Conservation (phyloP, 2,888 invertebrate genomes). For the Callyntrura guangdongensis region DNA sequence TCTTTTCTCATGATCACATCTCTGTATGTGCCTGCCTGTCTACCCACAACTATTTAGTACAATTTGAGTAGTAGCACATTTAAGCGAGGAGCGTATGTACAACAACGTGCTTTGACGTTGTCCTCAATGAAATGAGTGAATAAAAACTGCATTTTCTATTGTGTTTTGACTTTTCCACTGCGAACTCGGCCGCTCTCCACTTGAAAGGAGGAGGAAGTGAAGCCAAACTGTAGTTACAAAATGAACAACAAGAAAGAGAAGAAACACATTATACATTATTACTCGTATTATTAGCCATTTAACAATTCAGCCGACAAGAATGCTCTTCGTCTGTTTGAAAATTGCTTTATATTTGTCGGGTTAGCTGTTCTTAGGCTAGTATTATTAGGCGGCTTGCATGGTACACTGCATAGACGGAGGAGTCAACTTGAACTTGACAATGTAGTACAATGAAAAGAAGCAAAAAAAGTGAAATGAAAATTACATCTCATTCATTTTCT, state of each 20-base stretch:
- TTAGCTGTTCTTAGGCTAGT: background rate
- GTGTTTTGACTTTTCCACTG: background rate
- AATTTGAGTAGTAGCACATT: background rate
- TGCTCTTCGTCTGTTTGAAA: background rate
- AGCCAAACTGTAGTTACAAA: slow-evolving; percentile 3
- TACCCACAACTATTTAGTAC: slow-evolving; percentile 26
- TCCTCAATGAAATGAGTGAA: slow-evolving; percentile 47
- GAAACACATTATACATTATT: slow-evolving; percentile 9
- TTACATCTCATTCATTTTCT: slow-evolving; percentile 54
- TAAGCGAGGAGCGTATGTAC: background rate
- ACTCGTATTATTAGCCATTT: slow-evolving; percentile 35
- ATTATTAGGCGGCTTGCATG: background rate
- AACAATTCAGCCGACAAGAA: slow-evolving; percentile 17
- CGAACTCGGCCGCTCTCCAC: background rate
- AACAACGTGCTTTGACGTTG: background rate
- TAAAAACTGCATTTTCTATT: slow-evolving; percentile 54
- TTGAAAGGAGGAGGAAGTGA: slow-evolving; percentile 39
- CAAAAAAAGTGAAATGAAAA: slow-evolving; percentile 52
- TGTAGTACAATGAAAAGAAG: slow-evolving; percentile 11
- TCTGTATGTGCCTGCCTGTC: background rate
- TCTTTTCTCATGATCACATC: background rate
- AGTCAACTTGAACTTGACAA: slow-evolving; percentile 58
- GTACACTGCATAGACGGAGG: background rate
- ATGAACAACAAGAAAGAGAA: background rate
- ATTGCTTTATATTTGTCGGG: slow-evolving; percentile 55